phyloP scores from a whole-genome alignment of 1,140 invertebrate species.

The Paraescarpia echinospica region DNA sequence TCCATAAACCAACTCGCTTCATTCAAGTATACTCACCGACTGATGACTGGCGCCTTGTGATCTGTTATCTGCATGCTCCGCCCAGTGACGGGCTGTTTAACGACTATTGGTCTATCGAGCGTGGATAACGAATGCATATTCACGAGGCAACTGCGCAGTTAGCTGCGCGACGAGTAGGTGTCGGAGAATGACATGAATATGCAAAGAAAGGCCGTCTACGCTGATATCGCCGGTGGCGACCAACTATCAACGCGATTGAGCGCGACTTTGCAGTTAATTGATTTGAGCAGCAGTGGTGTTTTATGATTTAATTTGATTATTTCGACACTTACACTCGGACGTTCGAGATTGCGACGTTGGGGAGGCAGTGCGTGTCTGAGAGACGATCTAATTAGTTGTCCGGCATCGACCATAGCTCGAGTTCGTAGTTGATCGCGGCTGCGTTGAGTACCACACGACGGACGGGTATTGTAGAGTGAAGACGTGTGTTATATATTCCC shows the following conservation, averaged over 20 bases:
- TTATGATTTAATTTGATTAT: slow-evolving; percentile 7
- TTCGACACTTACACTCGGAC: background rate
- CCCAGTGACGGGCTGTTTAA: background rate
- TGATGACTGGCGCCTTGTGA: background rate
- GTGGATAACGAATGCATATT: background rate
- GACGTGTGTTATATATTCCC: background rate
- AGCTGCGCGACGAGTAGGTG: background rate
- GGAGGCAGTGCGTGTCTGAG: background rate
- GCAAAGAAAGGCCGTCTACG: background rate
- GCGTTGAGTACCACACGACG: background rate
- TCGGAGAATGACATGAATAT: background rate
- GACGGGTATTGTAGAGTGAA: background rate
- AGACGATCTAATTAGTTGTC: background rate
- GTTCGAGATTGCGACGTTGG: background rate
- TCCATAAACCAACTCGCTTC: background rate
- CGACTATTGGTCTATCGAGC: background rate
- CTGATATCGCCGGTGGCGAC: background rate
- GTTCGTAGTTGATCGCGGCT: background rate
- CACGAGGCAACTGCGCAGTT: background rate
- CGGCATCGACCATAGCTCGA: background rate
- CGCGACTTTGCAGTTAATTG: background rate
- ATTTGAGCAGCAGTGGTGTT: background rate
- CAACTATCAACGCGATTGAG: background rate
- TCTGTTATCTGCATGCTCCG: background rate
- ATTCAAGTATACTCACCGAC: background rate